phyloP scores from a whole-genome alignment of 2,888 invertebrate species.

The Protonemura montana region DNA sequence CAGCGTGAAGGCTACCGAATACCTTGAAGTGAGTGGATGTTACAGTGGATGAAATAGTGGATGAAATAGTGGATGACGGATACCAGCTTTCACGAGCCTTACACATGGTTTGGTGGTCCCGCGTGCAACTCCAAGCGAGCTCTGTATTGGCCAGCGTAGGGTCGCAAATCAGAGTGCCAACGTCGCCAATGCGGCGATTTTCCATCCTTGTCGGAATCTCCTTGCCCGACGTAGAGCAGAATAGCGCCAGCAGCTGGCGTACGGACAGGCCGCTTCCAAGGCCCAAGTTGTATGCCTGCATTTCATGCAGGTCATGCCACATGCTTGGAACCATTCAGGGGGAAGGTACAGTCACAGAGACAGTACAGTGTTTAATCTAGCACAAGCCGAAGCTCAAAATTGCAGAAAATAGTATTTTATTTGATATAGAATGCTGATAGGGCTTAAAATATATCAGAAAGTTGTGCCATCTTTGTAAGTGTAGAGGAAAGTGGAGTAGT shows the following conservation, averaged over 20 bases:
- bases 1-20: too few relatives aligned
- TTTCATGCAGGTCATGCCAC: not conserved
- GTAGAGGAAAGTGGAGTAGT: too few relatives aligned
- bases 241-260: conserved; percentile 57
- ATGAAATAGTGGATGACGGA: not conserved
- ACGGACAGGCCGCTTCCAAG: conserved; percentile 47
- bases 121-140: conserved; percentile 54
- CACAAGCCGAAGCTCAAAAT: too few relatives aligned
- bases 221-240: conserved; percentile 64
- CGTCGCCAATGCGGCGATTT: conserved; percentile 63
- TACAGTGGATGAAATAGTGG: conserved; percentile 50
- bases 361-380: too few relatives aligned
- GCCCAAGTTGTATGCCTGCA: conserved; percentile 63
- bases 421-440: too few relatives aligned
- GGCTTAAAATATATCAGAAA: too few relatives aligned
- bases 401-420: too few relatives aligned
- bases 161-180: conserved; percentile 56
- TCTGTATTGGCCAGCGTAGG: conserved; percentile 52
- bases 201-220: conserved; percentile 58
- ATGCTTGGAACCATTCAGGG: not conserved
- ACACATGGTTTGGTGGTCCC: conserved; percentile 55
- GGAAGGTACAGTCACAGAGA: too few relatives aligned
- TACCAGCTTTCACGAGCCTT: not conserved
- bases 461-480: too few relatives aligned
- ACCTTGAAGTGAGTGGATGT: too few relatives aligned